Conservation (phyloP, 1,140 invertebrate species). For the Brachionus paranguensis region DNA sequence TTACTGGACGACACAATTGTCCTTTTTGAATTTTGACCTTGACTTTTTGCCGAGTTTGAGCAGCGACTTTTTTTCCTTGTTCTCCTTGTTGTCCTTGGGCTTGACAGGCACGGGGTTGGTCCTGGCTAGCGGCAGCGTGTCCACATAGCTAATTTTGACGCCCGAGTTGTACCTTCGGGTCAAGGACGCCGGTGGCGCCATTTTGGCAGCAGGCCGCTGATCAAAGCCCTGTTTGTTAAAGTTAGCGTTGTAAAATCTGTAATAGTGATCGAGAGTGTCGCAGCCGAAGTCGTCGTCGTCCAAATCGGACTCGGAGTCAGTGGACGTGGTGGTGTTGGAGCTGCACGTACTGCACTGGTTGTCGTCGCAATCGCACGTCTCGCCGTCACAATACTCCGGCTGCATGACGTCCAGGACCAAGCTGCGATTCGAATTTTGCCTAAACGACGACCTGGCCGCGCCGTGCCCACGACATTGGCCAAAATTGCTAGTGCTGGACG, state of each 20-base stretch:
- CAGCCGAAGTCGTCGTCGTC: conserved; percentile 36
- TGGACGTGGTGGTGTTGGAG: conserved; percentile 27
- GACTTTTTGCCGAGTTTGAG: neutral
- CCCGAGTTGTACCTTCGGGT: neutral
- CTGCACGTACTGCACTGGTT: conserved; percentile 29
- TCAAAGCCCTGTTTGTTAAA: conserved; percentile 18
- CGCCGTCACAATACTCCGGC: neutral
- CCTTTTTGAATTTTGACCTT: conserved; percentile 34
- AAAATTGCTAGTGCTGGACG: conserved; percentile 36
- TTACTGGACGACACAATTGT: conserved; percentile 40
- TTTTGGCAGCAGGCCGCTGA: neutral
- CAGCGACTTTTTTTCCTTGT: neutral
- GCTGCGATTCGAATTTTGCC: neutral
- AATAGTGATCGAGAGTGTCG: neutral
- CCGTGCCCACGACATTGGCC: neutral
- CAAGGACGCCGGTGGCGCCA: neutral
- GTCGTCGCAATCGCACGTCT: conserved; percentile 7
- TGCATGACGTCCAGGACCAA: neutral
- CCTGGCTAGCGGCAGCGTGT: conserved; percentile 14
- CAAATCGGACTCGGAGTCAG: conserved; percentile 32
- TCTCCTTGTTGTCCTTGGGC: neutral
- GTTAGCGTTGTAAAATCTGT: conserved; percentile 19
- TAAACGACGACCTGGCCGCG: neutral
- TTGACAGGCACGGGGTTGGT: conserved; percentile 19
- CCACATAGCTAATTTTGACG: conserved; percentile 30